Base-by-base conservation (phyloP, 2,113 vertebrate species). In the Anthoscopus minutus region DNA sequence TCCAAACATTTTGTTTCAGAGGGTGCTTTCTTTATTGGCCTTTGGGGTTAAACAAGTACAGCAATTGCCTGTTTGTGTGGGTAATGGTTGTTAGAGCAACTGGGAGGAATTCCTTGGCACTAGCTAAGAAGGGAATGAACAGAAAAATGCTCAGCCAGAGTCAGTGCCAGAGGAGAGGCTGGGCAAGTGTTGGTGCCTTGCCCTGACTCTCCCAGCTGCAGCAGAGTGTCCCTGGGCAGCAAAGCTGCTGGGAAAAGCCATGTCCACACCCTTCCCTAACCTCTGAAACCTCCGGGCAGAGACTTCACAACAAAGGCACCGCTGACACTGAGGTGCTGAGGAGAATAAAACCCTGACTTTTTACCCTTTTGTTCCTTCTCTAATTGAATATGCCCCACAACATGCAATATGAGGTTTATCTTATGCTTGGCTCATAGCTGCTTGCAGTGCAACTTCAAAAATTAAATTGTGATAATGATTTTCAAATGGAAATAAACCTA, bases 71-170 rank as follows among this genome's bases (percentile, higher is more conserved):
- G 61, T 86, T 73, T 88, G 66, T 79, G 44, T 64, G 51, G 14
- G 22, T 22, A 83, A 70, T 0, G 15, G 89, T 91, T 84, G 92
- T 90, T 90, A 70, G 44, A 74, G 88, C 4, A 3, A 86, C 92
- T 31, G 71, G 35, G 47, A 95, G 65, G 82, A 95, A 96, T 96
- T 89, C 69, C 64, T 92, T 96, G 96, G 94, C 88, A 15, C 31
- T 57, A 71, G 47, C 3, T 18, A 33, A 70, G 90, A 76, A 80
- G 85, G 66, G 79, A 94, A 92, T 20, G 85, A 90, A 42, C 25
- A 67, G 80, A 92, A 86, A 93, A 91, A 91, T 28, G 60, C 51
- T 86, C 67, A n/a, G 42, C 47, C 33, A 10, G 47, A 77, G 58
- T 38, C 67, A 72, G 72, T 18, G 64, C 73, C 50, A 78, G 64